Conservation (phyloP, 2,113 vertebrate species). For the Columbina picui region DNA sequence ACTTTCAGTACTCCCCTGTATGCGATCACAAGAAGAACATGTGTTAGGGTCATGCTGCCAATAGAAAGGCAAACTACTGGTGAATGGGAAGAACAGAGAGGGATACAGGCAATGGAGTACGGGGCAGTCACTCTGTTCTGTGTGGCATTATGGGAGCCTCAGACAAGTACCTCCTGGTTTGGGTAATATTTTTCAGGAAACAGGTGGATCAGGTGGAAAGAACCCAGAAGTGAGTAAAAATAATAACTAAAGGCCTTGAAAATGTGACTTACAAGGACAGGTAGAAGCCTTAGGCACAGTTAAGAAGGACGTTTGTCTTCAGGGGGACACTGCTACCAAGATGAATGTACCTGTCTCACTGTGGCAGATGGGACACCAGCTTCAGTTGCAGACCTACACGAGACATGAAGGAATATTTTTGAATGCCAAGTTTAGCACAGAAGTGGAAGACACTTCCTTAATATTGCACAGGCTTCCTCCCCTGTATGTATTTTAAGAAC, state of each 20-base stretch:
- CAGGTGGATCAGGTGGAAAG: background rate
- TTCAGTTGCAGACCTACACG: background rate
- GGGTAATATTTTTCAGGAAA: background rate
- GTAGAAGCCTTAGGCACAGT: background rate
- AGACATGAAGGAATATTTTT: background rate
- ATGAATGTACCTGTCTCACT: background rate
- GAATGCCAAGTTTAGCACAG: background rate
- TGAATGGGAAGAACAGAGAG: background rate
- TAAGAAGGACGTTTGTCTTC: background rate
- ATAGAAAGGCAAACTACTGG: too few species aligned
- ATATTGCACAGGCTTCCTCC: background rate
- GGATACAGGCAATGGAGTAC: too few species aligned
- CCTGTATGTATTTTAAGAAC: background rate
- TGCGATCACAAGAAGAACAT: fast-evolving
- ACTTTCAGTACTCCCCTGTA: too few species aligned
- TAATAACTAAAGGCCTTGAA: background rate
- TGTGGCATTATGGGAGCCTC: background rate
- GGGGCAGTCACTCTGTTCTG: fast-evolving
- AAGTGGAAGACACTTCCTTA: background rate
- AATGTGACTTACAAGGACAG: background rate
- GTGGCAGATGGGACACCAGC: background rate
- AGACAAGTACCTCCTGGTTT: background rate
- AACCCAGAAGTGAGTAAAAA: background rate
- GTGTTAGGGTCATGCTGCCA: fast-evolving
- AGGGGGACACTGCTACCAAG: background rate